Base-by-base conservation (phyloP, 2,113 vertebrate species). In the Ramphastos sulfuratus region DNA sequence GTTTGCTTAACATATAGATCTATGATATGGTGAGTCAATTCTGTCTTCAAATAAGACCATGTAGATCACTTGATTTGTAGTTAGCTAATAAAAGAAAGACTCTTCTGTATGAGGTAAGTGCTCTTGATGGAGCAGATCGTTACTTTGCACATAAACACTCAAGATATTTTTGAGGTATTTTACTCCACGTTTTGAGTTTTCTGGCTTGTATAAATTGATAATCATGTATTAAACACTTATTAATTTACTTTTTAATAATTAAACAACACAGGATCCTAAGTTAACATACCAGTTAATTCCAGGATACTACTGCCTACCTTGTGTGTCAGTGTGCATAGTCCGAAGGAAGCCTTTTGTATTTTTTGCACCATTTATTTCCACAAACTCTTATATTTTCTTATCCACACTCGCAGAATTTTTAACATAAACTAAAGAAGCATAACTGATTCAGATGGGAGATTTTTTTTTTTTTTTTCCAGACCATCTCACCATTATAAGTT, bases 321-420 rank as follows among this genome's bases (percentile, higher is more conserved):
- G 24, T 2, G 3, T 42, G 7, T 59, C 35, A 42, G 10, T 18
- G 13, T 0, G 0, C 27, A 42, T 4, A 35, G 5, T 9, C 7
- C 56, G 25, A 90, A 5, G 11, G 12, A n/a, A 14, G 20, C 9
- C 8, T 30, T 6, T 24, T 4, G 12, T 42, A 75, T 74, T 60
- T 74, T 72, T 75, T 61, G 1, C 28, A 20, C 42, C 15, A 16
- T 2, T n/a, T 84, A 33, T 67, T 60, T 50, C 4, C 4, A 12
- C 4, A 48, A 10, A 48, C 2, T 75, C 13, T 56, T 7, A 42
- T 71, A 4, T 63, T 61, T 74, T 64, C 15, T 64, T 12, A 67
- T 37, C 25, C 58, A 20, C 4, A 9, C 5, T 75, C 58, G 9
- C 16, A 82, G 44, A 48, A 52, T 33, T 56, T 31, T 60, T 55